Conservation (phyloP, 2,113 vertebrate species). For the Rhegmatorhina hoffmannsi region DNA sequence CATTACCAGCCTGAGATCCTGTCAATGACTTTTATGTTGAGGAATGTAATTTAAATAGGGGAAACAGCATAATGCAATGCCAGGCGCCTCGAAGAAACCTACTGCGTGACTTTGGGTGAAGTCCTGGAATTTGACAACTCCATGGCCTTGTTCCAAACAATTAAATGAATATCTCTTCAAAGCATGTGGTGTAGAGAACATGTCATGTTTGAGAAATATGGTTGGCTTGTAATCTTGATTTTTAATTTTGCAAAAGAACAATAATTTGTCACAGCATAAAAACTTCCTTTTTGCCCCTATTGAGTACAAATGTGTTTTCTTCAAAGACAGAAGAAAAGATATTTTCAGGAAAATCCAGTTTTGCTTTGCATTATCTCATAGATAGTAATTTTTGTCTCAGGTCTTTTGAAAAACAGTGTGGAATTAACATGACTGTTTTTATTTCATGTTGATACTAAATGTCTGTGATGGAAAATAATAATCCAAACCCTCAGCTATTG, state of each 20-base stretch:
- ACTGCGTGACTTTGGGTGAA: conserved; percentile 33
- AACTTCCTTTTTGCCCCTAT: rapidly evolving
- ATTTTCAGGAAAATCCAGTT: not conserved
- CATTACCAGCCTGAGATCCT: not conserved
- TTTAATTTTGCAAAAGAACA: conserved; percentile 58
- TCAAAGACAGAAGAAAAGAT: not conserved
- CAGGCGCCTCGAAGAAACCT: conserved; percentile 40
- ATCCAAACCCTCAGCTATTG: not conserved
- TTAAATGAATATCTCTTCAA: conserved; percentile 55
- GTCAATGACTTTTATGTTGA: not conserved
- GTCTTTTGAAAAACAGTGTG: not conserved
- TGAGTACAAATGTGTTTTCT: conserved; percentile 9
- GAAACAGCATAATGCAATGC: not conserved
- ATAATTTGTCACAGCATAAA: conserved; percentile 39
- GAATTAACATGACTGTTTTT: not conserved
- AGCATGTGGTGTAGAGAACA: conserved; percentile 60
- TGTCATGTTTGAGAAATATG: conserved; percentile 61
- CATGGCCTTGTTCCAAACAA: conserved; percentile 49
- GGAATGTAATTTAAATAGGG: conserved; percentile 6
- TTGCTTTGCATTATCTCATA: not conserved
- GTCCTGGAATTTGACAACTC: conserved; percentile 44
- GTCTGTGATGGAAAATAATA: not conserved
- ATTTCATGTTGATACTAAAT: not conserved
- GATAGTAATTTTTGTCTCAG: not conserved
- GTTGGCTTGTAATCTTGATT: conserved; percentile 60